Evolutionary conservation across 1,140 invertebrate genomes (phyloP).

Genomic region (Tigriopus japonicus): DNA sequence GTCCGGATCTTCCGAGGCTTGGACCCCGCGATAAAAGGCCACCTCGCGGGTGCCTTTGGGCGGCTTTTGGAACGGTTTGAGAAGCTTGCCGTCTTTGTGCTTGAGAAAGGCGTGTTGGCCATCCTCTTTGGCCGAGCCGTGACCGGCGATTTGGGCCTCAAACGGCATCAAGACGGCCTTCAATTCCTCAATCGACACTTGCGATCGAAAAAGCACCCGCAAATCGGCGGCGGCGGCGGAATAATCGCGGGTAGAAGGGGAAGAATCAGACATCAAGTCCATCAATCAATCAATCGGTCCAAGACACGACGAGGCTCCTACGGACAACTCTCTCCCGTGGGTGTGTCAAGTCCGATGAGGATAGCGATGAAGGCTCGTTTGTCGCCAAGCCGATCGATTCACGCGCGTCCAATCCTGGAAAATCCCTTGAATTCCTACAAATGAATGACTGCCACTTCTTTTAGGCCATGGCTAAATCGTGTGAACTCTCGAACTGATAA

Average conservation of each 20-base stretch:
- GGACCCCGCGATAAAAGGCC: background rate
- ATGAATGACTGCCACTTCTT: no score
- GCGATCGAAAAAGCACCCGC: background rate
- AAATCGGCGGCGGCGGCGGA: background rate
- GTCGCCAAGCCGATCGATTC: no score
- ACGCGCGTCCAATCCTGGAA: no score
- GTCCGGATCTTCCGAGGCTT: background rate
- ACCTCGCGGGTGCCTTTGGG: background rate
- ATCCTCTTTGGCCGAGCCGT: background rate
- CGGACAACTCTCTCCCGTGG: no score
- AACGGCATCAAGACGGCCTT: background rate
- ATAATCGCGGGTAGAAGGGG: background rate
- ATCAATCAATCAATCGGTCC: no score
- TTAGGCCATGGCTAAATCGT: no score
- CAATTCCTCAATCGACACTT: background rate
- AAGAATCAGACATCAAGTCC: no score
- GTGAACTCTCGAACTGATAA: no score
- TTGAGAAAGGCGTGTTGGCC: constrained; percentile 1
- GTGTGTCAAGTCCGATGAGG: no score
- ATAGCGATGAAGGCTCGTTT: no score
- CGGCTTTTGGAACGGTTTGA: constrained; percentile 3
- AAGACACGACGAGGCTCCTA: no score
- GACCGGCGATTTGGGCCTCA: background rate
- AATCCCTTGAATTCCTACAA: no score
- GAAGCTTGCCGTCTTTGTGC: background rate